A percentile compares a stretch with the other conserved stretches of the same genome.
phyloP scores from a whole-genome alignment of 2,888 invertebrate genomes.

The Eucera pruinosa region DNA sequence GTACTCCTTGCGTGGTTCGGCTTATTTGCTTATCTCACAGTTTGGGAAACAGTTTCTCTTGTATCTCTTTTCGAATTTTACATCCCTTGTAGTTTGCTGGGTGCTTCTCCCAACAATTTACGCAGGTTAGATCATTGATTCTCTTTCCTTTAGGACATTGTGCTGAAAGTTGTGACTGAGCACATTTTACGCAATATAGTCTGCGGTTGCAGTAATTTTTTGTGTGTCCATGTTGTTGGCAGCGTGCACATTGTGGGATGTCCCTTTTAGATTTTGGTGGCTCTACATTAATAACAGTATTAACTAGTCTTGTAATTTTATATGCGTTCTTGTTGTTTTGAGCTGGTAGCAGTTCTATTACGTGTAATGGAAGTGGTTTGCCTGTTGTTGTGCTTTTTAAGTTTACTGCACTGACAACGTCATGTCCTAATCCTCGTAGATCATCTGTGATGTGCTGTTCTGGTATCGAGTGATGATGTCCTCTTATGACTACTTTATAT shows the following conservation, averaged over 20 bases:
- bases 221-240: background rate
- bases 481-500: slow-evolving; percentile 4
- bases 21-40: background rate
- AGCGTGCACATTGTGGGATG: slow-evolving; percentile 1
- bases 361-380: background rate
- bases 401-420: slow-evolving; percentile 4
- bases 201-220: background rate
- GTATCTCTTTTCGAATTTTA: background rate
- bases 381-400: slow-evolving; percentile 1
- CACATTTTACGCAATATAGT: background rate
- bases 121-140: background rate
- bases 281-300: background rate
- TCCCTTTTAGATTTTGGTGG: background rate
- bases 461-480: background rate
- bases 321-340: background rate
- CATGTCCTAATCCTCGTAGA: background rate
- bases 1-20: background rate
- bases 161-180: background rate
- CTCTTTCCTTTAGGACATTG: background rate
- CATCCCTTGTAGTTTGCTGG: too few species aligned
- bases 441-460: background rate
- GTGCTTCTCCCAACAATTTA: background rate
- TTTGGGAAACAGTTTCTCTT: background rate
- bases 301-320: background rate
- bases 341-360: too few species aligned